These are phyloP conservation scores for Capreolus pygargus DNA, from an alignment of 2,113 vertebrate genomes.

Conservation along the genomic window DNA sequence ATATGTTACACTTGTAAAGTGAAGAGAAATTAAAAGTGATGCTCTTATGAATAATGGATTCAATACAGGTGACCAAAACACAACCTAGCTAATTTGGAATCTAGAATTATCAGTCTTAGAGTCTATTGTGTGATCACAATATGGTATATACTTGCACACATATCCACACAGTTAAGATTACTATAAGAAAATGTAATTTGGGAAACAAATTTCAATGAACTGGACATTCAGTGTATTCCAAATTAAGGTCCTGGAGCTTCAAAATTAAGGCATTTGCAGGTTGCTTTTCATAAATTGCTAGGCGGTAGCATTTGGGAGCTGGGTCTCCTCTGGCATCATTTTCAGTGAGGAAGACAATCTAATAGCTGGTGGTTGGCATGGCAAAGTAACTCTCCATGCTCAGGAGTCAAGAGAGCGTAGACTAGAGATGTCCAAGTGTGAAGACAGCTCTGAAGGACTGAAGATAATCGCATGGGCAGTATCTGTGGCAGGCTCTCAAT, in stretches of 20 bases:
- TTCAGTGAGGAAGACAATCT: neutral
- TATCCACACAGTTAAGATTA: neutral
- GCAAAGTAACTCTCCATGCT: neutral
- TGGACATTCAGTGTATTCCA: neutral
- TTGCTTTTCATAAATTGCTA: neutral
- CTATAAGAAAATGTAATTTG: neutral
- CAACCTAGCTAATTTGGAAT: neutral
- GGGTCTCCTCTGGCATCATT: neutral
- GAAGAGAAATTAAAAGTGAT: neutral
- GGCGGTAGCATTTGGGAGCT: too few species aligned
- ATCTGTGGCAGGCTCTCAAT: neutral
- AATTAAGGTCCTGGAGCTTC: neutral
- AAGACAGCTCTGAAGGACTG: neutral
- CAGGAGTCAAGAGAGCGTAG: neutral
- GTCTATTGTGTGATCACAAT: neutral
- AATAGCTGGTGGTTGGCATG: too few species aligned
- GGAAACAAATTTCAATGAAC: neutral
- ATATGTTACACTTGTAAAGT: neutral
- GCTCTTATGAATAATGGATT: neutral
- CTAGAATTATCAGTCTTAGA: neutral
- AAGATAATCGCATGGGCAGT: fast-evolving
- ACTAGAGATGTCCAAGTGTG: neutral
- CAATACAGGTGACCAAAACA: neutral
- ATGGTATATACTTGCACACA: neutral
- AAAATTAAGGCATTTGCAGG: neutral